Percentiles rank a stretch among this genome's conserved stretches.
Conservation (phyloP, 2,113 vertebrate genomes). For the Cryptotis parvus region DNA sequence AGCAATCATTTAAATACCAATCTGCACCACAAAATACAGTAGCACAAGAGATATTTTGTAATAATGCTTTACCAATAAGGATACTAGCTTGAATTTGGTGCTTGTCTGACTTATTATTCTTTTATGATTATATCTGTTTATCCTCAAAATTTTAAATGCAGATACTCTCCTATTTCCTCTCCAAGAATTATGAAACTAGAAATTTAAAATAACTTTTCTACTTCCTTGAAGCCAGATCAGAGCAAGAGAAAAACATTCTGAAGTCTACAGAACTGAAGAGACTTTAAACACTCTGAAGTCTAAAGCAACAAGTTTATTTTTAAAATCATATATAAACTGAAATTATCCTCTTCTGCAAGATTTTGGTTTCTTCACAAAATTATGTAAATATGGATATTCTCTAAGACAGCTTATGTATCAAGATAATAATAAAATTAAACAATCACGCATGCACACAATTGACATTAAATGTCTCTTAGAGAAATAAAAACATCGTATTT, state of each 20-base stretch:
- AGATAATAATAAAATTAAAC: conserved; percentile 48
- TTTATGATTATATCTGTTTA: conserved; percentile 5
- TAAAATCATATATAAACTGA: conserved; percentile 9
- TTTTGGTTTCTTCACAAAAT: conserved; percentile 41
- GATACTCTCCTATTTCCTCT: conserved; percentile 10
- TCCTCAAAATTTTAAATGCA: conserved; percentile 49
- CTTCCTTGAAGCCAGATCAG: neutral
- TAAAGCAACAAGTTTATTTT: conserved; percentile 16
- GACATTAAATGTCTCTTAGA: neutral
- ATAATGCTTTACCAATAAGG: neutral
- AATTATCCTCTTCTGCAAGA: neutral
- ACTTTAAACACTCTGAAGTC: conserved; percentile 35
- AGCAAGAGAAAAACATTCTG: conserved; percentile 40
- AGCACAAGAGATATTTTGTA: neutral
- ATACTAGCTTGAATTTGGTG: conserved; percentile 20
- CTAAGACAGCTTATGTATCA: neutral
- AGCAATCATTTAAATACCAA: conserved; percentile 11
- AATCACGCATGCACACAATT: neutral
- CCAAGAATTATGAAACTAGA: conserved; percentile 47
- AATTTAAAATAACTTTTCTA: conserved; percentile 41
- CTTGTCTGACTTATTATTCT: neutral
- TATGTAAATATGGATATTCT: neutral
- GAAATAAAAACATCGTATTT: conserved; percentile 54
- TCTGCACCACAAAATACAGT: neutral
- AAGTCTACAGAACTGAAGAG: no score